Conservation (phyloP, 2,888 invertebrate genomes). For the Standfussiana lucernea region DNA sequence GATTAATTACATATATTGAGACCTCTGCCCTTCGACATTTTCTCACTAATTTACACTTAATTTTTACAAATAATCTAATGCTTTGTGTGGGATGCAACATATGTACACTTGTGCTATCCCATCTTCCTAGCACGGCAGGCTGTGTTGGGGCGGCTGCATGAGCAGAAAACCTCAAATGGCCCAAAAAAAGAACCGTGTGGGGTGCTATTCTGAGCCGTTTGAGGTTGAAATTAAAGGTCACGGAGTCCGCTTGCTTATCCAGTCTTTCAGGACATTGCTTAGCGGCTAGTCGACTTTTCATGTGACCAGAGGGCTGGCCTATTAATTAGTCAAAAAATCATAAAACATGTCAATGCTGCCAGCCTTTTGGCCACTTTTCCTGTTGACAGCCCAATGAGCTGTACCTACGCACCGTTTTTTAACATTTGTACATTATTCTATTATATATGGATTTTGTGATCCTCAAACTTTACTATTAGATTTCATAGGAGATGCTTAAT, state of each 20-base stretch:
- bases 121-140: not conserved
- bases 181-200: no score
- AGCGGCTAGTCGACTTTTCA: no score
- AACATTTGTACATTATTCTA: not conserved
- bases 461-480: not conserved
- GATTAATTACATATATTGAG: conserved; percentile 1
- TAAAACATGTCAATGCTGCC: not conserved
- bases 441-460: not conserved
- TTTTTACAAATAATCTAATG: not conserved
- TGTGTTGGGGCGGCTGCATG: not conserved
- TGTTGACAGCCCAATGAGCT: not conserved
- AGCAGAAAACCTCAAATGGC: not conserved
- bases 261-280: not conserved
- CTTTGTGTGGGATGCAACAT: not conserved
- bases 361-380: not conserved
- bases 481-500: no score
- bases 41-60: no score
- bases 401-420: not conserved
- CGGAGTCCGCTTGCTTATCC: not conserved
- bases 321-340: not conserved
- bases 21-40: no score
- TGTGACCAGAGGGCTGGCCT: no score
- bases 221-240: not conserved
- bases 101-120: not conserved
- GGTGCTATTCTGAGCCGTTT: no score